Evolutionary conservation across 2,797 vertebrate species (phyloP).

Genomic region (Crenuchus spilurus): DNA sequence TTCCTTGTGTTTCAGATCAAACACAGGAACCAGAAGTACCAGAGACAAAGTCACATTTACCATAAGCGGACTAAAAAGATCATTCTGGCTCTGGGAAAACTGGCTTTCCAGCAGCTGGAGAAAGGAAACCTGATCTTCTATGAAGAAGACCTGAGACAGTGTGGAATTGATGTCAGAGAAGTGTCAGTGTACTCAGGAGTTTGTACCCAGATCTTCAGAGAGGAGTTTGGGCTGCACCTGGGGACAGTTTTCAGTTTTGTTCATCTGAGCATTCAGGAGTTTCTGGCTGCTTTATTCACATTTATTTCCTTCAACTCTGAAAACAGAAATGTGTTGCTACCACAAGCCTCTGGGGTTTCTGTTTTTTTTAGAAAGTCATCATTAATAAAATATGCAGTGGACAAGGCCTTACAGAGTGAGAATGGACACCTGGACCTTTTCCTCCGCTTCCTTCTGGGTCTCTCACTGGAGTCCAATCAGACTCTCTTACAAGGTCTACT

Average conservation of each 20-base stretch:
- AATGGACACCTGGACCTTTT: no score
- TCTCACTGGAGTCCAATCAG: no score
- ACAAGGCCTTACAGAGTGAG: no score
- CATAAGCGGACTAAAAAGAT: background rate
- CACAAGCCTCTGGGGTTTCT: no score
- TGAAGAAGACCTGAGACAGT: no score
- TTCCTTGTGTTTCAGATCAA: background rate
- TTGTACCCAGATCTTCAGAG: background rate
- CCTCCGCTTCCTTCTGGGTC: no score
- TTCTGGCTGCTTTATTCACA: background rate
- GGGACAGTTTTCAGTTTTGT: background rate
- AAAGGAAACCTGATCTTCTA: no score
- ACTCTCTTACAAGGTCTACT: no score
- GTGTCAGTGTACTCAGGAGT: background rate
- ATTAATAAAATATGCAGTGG: no score
- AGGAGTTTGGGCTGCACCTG: background rate
- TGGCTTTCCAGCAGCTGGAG: background rate
- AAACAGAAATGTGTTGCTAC: no score
- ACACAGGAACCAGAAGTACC: background rate
- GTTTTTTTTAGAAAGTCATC: no score
- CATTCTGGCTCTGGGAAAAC: background rate
- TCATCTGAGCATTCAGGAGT: background rate
- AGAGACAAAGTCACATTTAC: background rate
- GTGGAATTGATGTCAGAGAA: no score
- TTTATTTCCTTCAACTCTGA: background rate